phyloP scores from a whole-genome alignment of 1,140 invertebrate species.

The Apis florea region DNA sequence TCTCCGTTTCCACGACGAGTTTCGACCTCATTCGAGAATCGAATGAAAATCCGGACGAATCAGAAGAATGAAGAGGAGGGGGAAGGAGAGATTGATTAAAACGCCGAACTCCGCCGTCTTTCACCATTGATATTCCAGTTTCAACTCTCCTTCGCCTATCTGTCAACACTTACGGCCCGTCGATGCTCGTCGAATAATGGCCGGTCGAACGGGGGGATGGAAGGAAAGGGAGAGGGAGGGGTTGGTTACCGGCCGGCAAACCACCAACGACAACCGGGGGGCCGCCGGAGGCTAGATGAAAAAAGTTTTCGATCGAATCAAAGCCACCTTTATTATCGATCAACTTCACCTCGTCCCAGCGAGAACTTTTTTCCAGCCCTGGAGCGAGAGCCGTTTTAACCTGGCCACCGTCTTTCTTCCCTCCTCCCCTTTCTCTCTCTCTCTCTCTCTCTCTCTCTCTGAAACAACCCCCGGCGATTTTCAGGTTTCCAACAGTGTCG shows the following conservation, averaged over 20 bases:
- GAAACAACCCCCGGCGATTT: conserved; percentile 11
- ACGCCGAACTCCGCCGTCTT: conserved; percentile 61
- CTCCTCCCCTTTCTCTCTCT: too few relatives aligned
- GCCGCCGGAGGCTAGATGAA: conserved; percentile 57
- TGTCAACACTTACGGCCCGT: conserved; percentile 63
- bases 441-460: background rate
- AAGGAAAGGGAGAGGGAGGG: background rate
- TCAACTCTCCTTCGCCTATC: conserved; percentile 60
- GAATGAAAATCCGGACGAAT: conserved; percentile 29
- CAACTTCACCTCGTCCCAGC: background rate
- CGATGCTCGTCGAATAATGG: conserved; percentile 61
- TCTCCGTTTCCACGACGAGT: conserved; percentile 22
- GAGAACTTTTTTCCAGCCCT: conserved; percentile 34
- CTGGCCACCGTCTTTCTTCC: background rate
- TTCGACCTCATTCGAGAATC: background rate
- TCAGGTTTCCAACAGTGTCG: background rate
- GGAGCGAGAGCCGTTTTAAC: background rate
- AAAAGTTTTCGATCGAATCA: conserved; percentile 65
- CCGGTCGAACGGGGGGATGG: background rate
- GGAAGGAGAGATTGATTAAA: conserved; percentile 65
- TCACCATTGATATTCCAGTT: conserved; percentile 51
- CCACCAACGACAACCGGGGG: background rate
- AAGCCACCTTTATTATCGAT: conserved; percentile 55
- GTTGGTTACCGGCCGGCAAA: background rate
- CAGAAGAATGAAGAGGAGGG: background rate